phyloP scores from a whole-genome alignment of 2,888 invertebrate genomes.

The Orthosia gothica region DNA sequence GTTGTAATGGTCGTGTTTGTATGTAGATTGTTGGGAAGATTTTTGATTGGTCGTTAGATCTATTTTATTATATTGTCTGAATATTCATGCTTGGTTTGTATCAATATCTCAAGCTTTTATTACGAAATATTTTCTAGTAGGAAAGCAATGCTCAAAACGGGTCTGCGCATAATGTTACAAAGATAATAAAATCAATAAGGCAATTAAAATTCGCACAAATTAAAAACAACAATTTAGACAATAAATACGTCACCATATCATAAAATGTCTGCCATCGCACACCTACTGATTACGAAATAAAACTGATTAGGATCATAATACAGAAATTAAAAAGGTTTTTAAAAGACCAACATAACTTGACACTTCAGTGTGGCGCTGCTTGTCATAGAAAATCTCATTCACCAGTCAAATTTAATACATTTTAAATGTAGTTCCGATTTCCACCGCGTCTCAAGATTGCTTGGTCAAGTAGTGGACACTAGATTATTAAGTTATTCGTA shows the following conservation, averaged over 20 bases:
- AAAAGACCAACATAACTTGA: background rate
- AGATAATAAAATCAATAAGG: constrained; percentile 15
- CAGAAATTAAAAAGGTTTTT: constrained; percentile 17
- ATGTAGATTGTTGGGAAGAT: constrained; percentile 14
- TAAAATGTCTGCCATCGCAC: constrained; percentile 19
- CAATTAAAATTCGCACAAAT: constrained; percentile 42
- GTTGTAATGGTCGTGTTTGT: constrained; percentile 7
- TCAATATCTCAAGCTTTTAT: background rate
- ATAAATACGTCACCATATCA: constrained; percentile 22
- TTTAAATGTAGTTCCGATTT: background rate
- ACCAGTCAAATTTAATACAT: constrained; percentile 1
- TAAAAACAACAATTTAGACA: constrained; percentile 18
- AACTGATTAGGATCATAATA: constrained; percentile 40
- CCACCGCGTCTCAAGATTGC: background rate
- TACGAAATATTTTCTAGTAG: background rate
- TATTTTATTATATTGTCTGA: constrained; percentile 15
- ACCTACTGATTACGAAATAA: constrained; percentile 28
- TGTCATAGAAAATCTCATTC: background rate
- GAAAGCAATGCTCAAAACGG: background rate
- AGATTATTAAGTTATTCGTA: constrained; percentile 39
- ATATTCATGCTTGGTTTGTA: constrained; percentile 20
- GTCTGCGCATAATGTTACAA: background rate
- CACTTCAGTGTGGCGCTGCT: background rate
- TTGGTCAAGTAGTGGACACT: background rate
- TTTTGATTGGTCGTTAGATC: constrained; percentile 40